A percentile compares a stretch with the other conserved stretches of the same genome.
Conservation (phyloP, 2,797 vertebrate species). For the Lepus townsendii region DNA sequence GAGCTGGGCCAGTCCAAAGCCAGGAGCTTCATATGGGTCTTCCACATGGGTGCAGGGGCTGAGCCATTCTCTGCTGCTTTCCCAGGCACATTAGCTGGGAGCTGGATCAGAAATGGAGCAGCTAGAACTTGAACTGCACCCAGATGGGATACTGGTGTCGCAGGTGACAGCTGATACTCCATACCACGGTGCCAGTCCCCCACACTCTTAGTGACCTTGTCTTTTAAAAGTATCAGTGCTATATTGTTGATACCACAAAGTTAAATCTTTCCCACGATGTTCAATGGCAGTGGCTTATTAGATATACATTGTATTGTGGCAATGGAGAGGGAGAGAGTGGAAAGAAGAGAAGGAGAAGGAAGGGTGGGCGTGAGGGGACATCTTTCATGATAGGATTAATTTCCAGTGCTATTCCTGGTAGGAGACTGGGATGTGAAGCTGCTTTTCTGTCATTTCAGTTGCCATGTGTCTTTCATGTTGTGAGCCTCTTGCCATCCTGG, state of each 20-base stretch:
- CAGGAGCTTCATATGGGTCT: no score
- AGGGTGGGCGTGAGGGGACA: not conserved
- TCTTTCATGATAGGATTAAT: not conserved
- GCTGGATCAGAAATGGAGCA: no score
- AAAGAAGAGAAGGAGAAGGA: not conserved
- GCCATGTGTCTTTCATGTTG: not conserved
- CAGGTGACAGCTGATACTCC: no score
- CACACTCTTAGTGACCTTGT: not conserved
- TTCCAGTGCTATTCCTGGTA: slow-evolving; percentile 7
- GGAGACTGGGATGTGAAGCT: not conserved
- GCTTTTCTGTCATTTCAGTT: not conserved
- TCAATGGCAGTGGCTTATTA: not conserved
- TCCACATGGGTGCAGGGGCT: no score
- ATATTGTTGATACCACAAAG: not conserved
- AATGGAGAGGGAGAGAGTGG: not conserved
- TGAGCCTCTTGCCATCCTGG: slow-evolving; percentile 17
- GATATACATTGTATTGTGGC: not conserved
- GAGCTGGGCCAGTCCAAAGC: no score
- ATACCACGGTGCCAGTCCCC: no score
- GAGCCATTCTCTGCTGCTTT: no score
- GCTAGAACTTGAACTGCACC: no score
- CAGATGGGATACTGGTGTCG: no score
- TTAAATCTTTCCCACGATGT: not conserved
- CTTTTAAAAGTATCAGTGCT: not conserved
- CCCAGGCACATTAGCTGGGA: no score